Percentiles rank a stretch among this genome's conserved stretches.
phyloP scores from a whole-genome alignment of 1,140 invertebrate genomes.

The Pectinophora gossypiella region DNA sequence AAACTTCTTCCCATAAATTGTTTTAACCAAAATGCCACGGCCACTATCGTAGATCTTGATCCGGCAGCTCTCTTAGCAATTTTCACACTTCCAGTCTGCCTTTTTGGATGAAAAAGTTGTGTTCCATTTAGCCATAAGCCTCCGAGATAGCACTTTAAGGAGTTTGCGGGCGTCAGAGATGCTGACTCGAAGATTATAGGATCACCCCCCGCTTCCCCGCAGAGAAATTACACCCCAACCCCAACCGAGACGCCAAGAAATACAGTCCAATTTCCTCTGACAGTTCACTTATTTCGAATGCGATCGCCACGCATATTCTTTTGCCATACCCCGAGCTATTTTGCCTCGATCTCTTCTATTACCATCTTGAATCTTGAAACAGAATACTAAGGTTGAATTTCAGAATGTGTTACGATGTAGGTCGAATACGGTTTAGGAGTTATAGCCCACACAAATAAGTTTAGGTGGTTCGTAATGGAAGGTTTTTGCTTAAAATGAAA shows the following conservation, averaged over 20 bases:
- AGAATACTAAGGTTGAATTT: neutral
- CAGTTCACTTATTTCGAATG: slow-evolving; percentile 14
- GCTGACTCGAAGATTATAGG: slow-evolving; percentile 52
- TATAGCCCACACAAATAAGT: slow-evolving; percentile 34
- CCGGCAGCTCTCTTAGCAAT: slow-evolving; percentile 33
- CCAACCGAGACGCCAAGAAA: slow-evolving; percentile 11
- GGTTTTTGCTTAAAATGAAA: slow-evolving; percentile 28
- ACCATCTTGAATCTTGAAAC: neutral
- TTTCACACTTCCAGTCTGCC: slow-evolving; percentile 26
- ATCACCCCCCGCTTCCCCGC: slow-evolving; percentile 17
- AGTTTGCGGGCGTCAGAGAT: slow-evolving; percentile 45
- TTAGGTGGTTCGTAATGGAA: slow-evolving; percentile 29
- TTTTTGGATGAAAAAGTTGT: slow-evolving; percentile 48
- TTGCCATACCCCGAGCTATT: slow-evolving; percentile 31
- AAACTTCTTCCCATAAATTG: slow-evolving; percentile 3
- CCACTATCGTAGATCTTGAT: slow-evolving; percentile 18
- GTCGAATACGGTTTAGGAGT: slow-evolving; percentile 20
- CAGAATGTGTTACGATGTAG: slow-evolving; percentile 4
- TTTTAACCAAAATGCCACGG: slow-evolving; percentile 2
- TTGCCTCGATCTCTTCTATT: slow-evolving; percentile 15
- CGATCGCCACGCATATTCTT: slow-evolving; percentile 34
- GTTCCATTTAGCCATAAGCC: slow-evolving; percentile 56
- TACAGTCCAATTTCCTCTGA: slow-evolving; percentile 18
- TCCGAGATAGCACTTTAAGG: slow-evolving; percentile 47
- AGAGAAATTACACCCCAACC: slow-evolving; percentile 13